Conservation (phyloP, 2,888 invertebrate genomes). For the Dasypolia templi region DNA sequence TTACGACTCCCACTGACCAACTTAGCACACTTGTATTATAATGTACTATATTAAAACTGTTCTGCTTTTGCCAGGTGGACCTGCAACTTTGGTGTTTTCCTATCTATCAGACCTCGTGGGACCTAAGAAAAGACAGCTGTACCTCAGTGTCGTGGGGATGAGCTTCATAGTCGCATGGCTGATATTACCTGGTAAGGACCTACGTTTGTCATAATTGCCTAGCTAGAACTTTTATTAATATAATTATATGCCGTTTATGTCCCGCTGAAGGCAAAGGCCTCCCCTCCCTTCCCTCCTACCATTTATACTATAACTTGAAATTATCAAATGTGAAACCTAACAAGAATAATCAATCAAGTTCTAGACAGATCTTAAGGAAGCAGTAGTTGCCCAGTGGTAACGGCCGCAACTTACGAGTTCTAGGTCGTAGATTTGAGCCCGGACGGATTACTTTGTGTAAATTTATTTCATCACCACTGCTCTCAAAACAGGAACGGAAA, state of each 20-base stretch:
- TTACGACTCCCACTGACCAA: too few species aligned
- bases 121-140: constrained; percentile 89
- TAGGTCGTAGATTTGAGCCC: too few species aligned
- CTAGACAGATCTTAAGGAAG: neutral
- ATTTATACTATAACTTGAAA: neutral
- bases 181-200: constrained; percentile 88
- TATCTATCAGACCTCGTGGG: constrained; percentile 93
- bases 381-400: too few species aligned
- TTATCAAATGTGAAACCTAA: neutral
- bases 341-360: constrained; percentile 6
- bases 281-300: neutral
- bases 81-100: constrained; percentile 91
- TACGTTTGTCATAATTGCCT: neutral
- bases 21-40: too few species aligned
- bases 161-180: constrained; percentile 92
- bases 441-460: too few species aligned
- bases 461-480: too few species aligned
- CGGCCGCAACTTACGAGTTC: too few species aligned
- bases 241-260: neutral
- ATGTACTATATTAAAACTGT: too few species aligned
- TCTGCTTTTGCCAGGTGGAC: constrained; percentile 82
- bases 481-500: too few species aligned
- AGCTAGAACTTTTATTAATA: neutral
- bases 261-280: neutral
- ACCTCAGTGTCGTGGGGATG: constrained; percentile 91